A percentile compares a stretch with the other conserved stretches of the same genome.
phyloP scores from a whole-genome alignment of 2,888 invertebrate species.

The Globia sparganii region DNA sequence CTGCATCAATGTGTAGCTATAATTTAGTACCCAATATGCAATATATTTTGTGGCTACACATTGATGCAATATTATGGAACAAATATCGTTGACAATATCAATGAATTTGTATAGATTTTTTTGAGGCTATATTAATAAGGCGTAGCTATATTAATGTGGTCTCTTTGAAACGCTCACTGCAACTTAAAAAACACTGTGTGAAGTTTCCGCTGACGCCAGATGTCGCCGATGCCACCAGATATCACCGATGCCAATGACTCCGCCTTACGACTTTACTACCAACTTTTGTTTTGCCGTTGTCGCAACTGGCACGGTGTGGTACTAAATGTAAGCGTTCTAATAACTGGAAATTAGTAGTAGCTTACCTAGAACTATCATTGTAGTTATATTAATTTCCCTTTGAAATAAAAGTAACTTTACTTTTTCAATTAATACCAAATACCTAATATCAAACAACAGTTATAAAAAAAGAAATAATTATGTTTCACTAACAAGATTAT shows the following conservation, averaged over 20 bases:
- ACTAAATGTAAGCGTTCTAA: slow-evolving; percentile 19
- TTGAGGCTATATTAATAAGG: neutral
- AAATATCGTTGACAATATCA: neutral
- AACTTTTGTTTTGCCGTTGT: slow-evolving; percentile 18
- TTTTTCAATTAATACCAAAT: neutral
- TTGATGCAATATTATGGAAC: neutral
- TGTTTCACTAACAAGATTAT: slow-evolving; percentile 17
- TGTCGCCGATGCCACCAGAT: slow-evolving; percentile 11
- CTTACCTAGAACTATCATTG: slow-evolving; percentile 28
- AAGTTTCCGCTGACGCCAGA: neutral
- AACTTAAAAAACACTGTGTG: neutral
- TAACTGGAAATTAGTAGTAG: slow-evolving; percentile 12
- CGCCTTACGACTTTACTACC: neutral
- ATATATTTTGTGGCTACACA: neutral
- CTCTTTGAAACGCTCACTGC: neutral
- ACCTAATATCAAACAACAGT: neutral
- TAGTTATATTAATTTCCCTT: slow-evolving; percentile 6
- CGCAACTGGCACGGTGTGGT: slow-evolving; percentile 47
- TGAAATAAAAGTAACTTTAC: slow-evolving; percentile 10
- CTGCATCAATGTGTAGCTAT: neutral
- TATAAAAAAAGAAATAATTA: slow-evolving; percentile 12
- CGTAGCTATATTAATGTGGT: neutral
- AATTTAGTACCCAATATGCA: neutral
- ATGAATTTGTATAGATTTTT: neutral
- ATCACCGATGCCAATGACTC: neutral